These are phyloP conservation scores for Sebastes taczanowskii DNA, from an alignment of 2,797 vertebrate genomes.

Conservation along the genomic window DNA sequence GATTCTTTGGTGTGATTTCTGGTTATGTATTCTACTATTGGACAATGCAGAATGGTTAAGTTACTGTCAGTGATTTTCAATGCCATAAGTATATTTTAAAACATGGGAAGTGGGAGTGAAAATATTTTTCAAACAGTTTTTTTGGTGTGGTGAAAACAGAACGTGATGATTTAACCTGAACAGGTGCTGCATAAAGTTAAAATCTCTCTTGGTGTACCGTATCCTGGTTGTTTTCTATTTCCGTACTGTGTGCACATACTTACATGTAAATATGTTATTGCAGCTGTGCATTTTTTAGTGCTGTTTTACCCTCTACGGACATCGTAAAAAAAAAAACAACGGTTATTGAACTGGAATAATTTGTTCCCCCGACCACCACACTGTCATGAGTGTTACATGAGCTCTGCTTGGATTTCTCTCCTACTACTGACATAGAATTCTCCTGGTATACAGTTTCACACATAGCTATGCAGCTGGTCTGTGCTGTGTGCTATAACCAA, in stretches of 20 bases:
- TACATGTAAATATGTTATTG: background rate
- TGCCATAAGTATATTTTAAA: background rate
- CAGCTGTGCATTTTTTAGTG: slow-evolving; percentile 2
- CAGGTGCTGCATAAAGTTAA: background rate
- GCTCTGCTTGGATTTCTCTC: slow-evolving; percentile 33
- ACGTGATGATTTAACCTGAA: background rate
- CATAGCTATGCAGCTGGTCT: slow-evolving; percentile 38
- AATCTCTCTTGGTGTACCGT: background rate
- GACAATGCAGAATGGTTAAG: background rate
- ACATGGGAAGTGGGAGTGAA: too few relatives aligned
- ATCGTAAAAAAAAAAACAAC: background rate
- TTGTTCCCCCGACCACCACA: background rate
- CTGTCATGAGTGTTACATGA: slow-evolving; percentile 35
- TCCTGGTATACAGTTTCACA: slow-evolving; percentile 34
- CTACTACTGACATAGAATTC: background rate
- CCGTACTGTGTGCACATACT: background rate
- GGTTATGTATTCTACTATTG: background rate
- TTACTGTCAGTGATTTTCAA: background rate
- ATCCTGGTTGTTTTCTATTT: background rate
- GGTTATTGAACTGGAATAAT: background rate
- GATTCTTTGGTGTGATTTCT: background rate
- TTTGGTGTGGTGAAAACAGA: background rate
- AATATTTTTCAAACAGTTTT: too few relatives aligned
- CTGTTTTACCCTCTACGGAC: background rate
- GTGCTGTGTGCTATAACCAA: slow-evolving; percentile 12